phyloP scores from a whole-genome alignment of 2,113 vertebrate genomes.

The Noctilio leporinus region DNA sequence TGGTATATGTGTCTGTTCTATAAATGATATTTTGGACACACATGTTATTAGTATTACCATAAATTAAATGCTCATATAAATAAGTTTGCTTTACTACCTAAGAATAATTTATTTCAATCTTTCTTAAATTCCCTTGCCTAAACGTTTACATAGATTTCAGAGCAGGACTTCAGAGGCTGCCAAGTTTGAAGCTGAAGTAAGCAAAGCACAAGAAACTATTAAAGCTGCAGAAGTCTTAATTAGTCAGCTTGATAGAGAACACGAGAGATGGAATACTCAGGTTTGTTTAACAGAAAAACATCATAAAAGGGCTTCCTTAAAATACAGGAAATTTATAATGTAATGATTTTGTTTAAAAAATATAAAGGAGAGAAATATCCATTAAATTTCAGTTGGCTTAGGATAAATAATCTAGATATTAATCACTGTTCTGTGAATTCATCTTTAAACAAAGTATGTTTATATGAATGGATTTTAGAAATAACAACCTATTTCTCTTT shows the following conservation, averaged over 20 bases:
- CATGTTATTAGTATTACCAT: background rate
- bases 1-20: background rate
- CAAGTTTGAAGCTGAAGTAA: constrained; percentile 94
- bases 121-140: background rate
- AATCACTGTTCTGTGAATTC: background rate
- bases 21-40: background rate
- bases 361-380: constrained; percentile 44
- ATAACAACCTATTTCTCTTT: background rate
- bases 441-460: background rate
- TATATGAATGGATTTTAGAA: background rate
- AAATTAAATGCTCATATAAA: background rate
- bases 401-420: background rate
- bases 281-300: constrained; percentile 74
- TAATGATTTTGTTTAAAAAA: background rate
- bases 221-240: constrained; percentile 90
- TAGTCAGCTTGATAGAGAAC: constrained; percentile 91
- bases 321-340: background rate
- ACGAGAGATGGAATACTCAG: constrained; percentile 93
- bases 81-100: background rate
- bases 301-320: background rate
- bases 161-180: constrained; percentile 92
- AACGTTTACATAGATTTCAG: constrained; percentile 89
- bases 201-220: constrained; percentile 91
- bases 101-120: background rate
- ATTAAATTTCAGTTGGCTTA: background rate